These are phyloP conservation scores for Venturia canescens DNA, from an alignment of 1,140 invertebrate genomes.

Conservation along the genomic window DNA sequence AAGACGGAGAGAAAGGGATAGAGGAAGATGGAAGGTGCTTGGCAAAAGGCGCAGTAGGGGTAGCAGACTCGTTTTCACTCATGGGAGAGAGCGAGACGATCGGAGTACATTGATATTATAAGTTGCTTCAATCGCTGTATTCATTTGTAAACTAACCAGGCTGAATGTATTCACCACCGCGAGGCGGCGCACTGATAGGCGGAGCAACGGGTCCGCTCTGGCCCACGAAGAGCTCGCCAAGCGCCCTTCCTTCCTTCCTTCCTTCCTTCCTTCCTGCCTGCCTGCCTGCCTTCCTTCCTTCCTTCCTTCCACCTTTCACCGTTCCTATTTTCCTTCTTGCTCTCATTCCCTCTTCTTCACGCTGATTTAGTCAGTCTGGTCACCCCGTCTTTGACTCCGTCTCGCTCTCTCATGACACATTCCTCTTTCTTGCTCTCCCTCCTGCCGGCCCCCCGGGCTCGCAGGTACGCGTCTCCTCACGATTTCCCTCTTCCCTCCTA, in stretches of 20 bases:
- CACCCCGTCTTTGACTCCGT: background rate
- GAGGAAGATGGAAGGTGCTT: constrained; percentile 49
- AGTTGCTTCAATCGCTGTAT: constrained; percentile 86
- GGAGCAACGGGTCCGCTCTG: constrained; percentile 71
- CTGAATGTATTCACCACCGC: constrained; percentile 78
- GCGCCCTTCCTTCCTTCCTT: constrained; percentile 74
- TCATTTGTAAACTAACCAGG: constrained; percentile 85
- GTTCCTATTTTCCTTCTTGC: constrained; percentile 56
- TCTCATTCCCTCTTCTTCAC: constrained; percentile 50
- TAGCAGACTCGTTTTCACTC: constrained; percentile 53
- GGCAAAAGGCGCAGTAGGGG: constrained; percentile 63
- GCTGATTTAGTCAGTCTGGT: constrained; percentile 44
- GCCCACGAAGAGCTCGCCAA: constrained; percentile 66
- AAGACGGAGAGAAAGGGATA: constrained; percentile 42
- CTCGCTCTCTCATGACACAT: constrained; percentile 15
- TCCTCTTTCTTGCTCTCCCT: background rate
- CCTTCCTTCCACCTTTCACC: constrained; percentile 60
- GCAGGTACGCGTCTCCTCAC: constrained; percentile 12
- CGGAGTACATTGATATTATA: constrained; percentile 84
- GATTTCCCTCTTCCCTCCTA: constrained; percentile 32
- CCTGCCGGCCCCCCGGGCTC: constrained; percentile 25
- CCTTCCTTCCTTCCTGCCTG: constrained; percentile 66
- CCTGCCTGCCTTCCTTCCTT: constrained; percentile 68
- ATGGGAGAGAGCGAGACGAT: constrained; percentile 74
- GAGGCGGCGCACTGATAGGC: constrained; percentile 75